Base-by-base conservation (phyloP, 2,888 invertebrate species). In the Catocala fraxini region DNA sequence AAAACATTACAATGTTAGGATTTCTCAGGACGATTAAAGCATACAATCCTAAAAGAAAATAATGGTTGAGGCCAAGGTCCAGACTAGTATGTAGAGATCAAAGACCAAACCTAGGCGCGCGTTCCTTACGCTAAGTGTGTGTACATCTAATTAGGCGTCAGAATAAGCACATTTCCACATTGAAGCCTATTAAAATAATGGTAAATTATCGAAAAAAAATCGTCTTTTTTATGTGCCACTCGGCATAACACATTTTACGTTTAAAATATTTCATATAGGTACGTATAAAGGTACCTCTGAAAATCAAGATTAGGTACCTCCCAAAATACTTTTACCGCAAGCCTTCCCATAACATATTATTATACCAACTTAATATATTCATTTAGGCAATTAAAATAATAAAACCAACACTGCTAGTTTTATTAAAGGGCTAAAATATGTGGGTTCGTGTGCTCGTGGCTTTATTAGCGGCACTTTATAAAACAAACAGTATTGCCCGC, bases 401-500 rank as follows among this genome's bases (percentile, higher is more conserved):
- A 65, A 73, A 75, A 68, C 60, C 57, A 63, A 67, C 63, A 63
- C 51, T 51, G 54, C 61, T 60, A 65, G 63, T 65, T 72, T 70
- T 69, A 72, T 70, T 62, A 65, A 63, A 64, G 64, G 59, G 62
- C 59, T 53, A 69, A 74, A 76, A 64, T 62, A 49, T 67, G 55
- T 63, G 59, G 54, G 56, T 71, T 73, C 69, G 73, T 77, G 75
- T 75, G 71, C 63, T 51, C 66, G 53, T n/a, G 10, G 65, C 60
- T 77, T 75, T 77, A 79, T 68, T 70, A 65, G 67, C 70, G 62
- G 70, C 71, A 69, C 74, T 83, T 80, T 74, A 80, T 65, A 79
- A 83, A 82, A 83, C 80, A 84, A 83, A 84, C 76, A 82, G 71
- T 78, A 75, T 74, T 61, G 70, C 70, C 55, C 65, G 68, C 71